These are phyloP conservation scores for Teinopalpus imperialis DNA, from an alignment of 2,888 invertebrate genomes.

Conservation along the genomic window DNA sequence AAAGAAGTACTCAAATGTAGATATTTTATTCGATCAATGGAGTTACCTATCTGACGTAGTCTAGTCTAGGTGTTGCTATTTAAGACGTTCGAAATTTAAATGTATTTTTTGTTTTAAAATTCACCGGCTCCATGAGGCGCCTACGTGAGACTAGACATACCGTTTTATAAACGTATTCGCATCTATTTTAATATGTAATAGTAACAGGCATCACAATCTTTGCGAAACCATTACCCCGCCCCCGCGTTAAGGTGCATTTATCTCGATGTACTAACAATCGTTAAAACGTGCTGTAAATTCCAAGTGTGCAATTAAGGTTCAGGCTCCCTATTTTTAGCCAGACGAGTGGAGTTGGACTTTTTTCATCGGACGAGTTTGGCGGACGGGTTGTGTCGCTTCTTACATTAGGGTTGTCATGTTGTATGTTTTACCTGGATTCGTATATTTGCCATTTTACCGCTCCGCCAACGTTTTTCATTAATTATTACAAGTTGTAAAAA, in stretches of 20 bases:
- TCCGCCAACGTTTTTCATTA: too few relatives aligned
- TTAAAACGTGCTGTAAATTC: constrained; percentile 72
- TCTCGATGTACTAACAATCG: constrained; percentile 50
- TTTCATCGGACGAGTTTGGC: constrained; percentile 45
- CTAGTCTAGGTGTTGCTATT: constrained; percentile 9
- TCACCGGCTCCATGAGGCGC: constrained; percentile 29
- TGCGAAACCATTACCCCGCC: constrained; percentile 39
- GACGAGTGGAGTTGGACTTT: constrained; percentile 47
- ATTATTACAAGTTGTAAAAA: too few relatives aligned
- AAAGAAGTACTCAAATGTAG: too few relatives aligned
- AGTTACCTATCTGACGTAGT: not conserved
- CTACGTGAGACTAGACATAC: constrained; percentile 32
- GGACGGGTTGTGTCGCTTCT: constrained; percentile 47
- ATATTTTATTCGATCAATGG: too few relatives aligned
- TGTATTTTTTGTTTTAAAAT: constrained; percentile 32
- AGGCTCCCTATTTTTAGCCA: constrained; percentile 70
- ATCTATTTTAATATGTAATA: constrained; percentile 39
- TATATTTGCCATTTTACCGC: not conserved
- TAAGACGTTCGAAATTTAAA: constrained; percentile 32
- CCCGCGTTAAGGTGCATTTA: constrained; percentile 44
- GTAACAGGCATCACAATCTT: constrained; percentile 50
- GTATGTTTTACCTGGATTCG: not conserved
- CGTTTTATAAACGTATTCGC: constrained; percentile 31
- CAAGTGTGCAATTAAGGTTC: constrained; percentile 68
- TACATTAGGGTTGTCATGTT: constrained; percentile 15